Percentiles rank a stretch among this genome's conserved stretches.
These are phyloP conservation scores for Trimorus sp. DNA, from an alignment of 2,888 invertebrate species.

Conservation along the genomic window DNA sequence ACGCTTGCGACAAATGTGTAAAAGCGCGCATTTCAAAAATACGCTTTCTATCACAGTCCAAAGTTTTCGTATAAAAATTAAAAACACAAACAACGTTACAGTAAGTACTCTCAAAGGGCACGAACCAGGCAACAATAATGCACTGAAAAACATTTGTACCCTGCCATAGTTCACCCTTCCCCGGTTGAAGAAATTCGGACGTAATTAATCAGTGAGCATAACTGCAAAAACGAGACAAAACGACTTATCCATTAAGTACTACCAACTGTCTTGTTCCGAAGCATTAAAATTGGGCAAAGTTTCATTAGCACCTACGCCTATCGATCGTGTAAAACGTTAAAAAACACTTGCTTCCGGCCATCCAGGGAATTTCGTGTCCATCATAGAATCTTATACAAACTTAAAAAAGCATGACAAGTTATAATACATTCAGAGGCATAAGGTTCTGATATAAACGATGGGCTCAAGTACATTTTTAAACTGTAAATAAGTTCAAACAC, in stretches of 20 bases:
- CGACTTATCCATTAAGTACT: slow-evolving; percentile 2
- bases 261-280: slow-evolving; percentile 1
- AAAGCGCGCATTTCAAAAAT: slow-evolving; percentile 41
- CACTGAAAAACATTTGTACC: too few relatives aligned
- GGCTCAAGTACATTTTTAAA: too few relatives aligned
- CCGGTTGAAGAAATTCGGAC: slow-evolving; percentile 21
- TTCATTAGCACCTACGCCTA: slow-evolving; percentile 15
- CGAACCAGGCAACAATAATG: too few relatives aligned
- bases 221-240: slow-evolving; percentile 31
- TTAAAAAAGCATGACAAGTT: too few relatives aligned
- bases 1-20: slow-evolving; percentile 56
- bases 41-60: slow-evolving; percentile 62
- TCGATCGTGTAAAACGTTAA: neutral
- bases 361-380: too few relatives aligned
- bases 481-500: too few relatives aligned
- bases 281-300: slow-evolving; percentile 8
- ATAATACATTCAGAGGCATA: too few relatives aligned
- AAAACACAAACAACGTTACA: neutral
- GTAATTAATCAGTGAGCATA: slow-evolving; percentile 37
- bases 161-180: too few relatives aligned
- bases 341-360: neutral
- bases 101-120: too few relatives aligned
- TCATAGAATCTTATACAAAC: too few relatives aligned
- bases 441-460: too few relatives aligned
- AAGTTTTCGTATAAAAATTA: slow-evolving; percentile 34